Evolutionary conservation across 2,888 invertebrate species (phyloP).

Genomic region (Zygogramma bicolorata): DNA sequence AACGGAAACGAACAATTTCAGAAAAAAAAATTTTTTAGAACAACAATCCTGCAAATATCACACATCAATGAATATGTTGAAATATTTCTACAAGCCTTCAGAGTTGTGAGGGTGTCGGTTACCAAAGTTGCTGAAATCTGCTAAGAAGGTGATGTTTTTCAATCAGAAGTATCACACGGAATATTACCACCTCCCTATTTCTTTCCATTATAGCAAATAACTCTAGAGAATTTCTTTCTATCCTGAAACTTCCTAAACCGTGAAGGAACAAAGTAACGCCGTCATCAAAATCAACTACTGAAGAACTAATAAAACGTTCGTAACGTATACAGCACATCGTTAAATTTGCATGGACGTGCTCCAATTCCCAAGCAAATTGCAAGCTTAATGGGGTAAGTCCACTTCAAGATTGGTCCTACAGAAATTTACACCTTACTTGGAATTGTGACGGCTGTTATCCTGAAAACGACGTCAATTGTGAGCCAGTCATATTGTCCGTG

Average conservation of each 20-base stretch:
- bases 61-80: too few species aligned
- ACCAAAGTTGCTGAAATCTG: too few species aligned
- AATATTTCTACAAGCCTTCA: too few species aligned
- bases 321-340: conserved; percentile 41
- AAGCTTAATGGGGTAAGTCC: conserved; percentile 53
- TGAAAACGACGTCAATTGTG: conserved; percentile 47
- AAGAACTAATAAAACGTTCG: conserved; percentile 23
- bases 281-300: conserved; percentile 25
- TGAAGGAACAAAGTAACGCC: conserved; percentile 11
- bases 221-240: not conserved
- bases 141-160: too few species aligned
- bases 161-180: too few species aligned
- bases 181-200: not conserved
- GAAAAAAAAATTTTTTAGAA: too few species aligned
- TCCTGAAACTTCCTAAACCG: not conserved
- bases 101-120: too few species aligned
- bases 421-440: conserved; percentile 48
- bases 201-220: not conserved
- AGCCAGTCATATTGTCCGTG: conserved; percentile 57
- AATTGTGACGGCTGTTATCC: conserved; percentile 51
- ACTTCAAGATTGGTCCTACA: conserved; percentile 46
- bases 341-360: conserved; percentile 56
- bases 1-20: too few species aligned
- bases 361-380: conserved; percentile 55
- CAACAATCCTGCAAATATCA: too few species aligned